Evolutionary conservation across 1,140 invertebrate species (phyloP), one percentile per base, ranked within the genome.

Genomic region (Hormaphis cornu): DNA sequence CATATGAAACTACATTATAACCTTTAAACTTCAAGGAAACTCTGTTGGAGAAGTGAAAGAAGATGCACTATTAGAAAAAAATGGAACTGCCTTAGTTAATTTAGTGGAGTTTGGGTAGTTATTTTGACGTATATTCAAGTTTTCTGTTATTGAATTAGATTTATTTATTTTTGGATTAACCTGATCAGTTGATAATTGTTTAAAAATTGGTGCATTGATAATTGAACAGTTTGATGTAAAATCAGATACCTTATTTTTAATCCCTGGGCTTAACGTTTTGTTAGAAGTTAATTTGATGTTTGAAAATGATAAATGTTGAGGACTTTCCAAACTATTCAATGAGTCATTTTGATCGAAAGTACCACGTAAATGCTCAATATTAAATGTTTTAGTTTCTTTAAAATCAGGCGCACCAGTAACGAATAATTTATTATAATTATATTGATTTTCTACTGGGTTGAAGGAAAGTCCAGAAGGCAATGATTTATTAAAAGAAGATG

Each of bases 11-110:
- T n/a, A n/a, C n/a, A n/a, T n/a, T n/a, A n/a, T n/a, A n/a, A n/a
- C n/a, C n/a, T n/a, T n/a, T n/a, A n/a, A n/a, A n/a, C n/a, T n/a
- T n/a, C n/a, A 14, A 44, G 16, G 9, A 18, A 10, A 61, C n/a
- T 28, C n/a, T n/a, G n/a, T n/a, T 14, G 10, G 14, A 9, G 44
- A n/a, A 2, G 44, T 18, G 14, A 18, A 5, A 28, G 12, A 22
- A 48, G 26, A 63, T 14, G 61, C 5, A 16, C 14, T 63, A 30
- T 63, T 66, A n/a, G 61, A 46, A 8, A 66, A 66, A 48, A 66
- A 66, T 8, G 61, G 61, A 48, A 66, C 14, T 16, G 42, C 61
- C 2, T 50, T 66, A 66, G 12, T 22, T 8, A 66, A 46, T 66
- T 66, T 66, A 24, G 50, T 14, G 22, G n/a, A 8, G 16, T 22